Base-by-base conservation (phyloP, 2,797 vertebrate species). In the Eidolon dupreanum region DNA sequence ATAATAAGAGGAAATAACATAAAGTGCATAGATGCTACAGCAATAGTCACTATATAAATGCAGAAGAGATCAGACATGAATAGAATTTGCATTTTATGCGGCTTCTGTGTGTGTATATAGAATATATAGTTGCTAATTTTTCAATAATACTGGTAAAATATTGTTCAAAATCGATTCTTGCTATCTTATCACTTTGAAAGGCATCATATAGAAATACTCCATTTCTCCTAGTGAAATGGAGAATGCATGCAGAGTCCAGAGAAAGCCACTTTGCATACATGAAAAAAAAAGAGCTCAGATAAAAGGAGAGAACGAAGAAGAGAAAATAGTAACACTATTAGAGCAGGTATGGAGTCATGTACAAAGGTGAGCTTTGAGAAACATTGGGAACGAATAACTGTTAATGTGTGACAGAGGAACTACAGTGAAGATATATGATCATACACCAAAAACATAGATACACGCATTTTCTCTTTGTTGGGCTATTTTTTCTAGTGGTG, bases 91-190 rank as follows among this genome's bases (percentile, higher is more conserved):
- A 96, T 94, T 95, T 97, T 77, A 89, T 63, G 31, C 31, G 89
- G 94, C 46, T 92, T 51, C 28, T 59, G n/a, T 55, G 33, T 70
- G 86, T n/a, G 65, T 71, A 97, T 15, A 61, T 26, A 95, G 26
- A 74, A 95, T 75, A 78, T 38, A 95, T 82, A 95, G 96, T 57
- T 97, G 85, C 43, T 97, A 96, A 86, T 88, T 88, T 97, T 95
- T 77, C 95, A 94, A 49, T 74, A 96, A 86, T 46, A 85, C 1
- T 46, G n/a, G n/a, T 68, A 90, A 95, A 98, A 97, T 77, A 92
- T 33, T 92, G 17, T 93, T 97, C 74, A 96, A 96, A 97, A 90
- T 59, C 41, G 57, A n/a, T 90, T 97, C n/a, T 41, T 89, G 5
- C 0, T 83, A 31, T 87, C 38, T 85, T 55, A 86, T 96, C 46